Evolutionary conservation across 2,113 vertebrate species (phyloP).

Genomic region (Pandion haliaetus): DNA sequence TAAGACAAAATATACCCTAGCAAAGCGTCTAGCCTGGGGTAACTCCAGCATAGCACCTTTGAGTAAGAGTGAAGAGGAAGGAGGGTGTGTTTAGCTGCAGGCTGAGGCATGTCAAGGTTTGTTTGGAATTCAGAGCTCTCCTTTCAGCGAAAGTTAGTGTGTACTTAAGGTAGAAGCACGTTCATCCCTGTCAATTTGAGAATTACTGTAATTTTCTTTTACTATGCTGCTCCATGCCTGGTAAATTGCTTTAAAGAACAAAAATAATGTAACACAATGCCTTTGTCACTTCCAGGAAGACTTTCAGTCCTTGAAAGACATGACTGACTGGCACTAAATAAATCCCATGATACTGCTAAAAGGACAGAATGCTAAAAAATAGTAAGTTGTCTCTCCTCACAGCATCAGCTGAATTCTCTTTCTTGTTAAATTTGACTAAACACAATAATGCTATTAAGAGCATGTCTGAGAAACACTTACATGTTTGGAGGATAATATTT

Average conservation of each 20-base stretch:
- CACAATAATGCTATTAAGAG: not conserved
- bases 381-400: not conserved
- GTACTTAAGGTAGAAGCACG: constrained; percentile 6
- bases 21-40: not conserved
- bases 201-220: constrained; percentile 64
- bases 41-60: not conserved
- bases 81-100: constrained; percentile 1
- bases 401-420: not conserved
- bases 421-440: not conserved
- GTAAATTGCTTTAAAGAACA: constrained; percentile 52
- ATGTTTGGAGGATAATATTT: not conserved
- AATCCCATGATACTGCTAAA: not conserved
- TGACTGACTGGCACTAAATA: constrained; percentile 8
- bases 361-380: not conserved
- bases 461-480: not conserved
- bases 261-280: not conserved
- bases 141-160: constrained; percentile 45
- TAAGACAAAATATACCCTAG: not conserved
- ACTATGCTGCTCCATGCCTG: constrained; percentile 15
- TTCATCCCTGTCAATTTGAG: constrained; percentile 63
- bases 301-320: not conserved
- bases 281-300: constrained; percentile 2
- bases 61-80: not conserved
- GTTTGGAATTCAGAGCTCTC: constrained; percentile 54
- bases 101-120: constrained; percentile 41